A percentile compares a stretch with the other conserved stretches of the same genome.
phyloP scores from a whole-genome alignment of 2,888 invertebrate genomes.

The Ellobium chinense region DNA sequence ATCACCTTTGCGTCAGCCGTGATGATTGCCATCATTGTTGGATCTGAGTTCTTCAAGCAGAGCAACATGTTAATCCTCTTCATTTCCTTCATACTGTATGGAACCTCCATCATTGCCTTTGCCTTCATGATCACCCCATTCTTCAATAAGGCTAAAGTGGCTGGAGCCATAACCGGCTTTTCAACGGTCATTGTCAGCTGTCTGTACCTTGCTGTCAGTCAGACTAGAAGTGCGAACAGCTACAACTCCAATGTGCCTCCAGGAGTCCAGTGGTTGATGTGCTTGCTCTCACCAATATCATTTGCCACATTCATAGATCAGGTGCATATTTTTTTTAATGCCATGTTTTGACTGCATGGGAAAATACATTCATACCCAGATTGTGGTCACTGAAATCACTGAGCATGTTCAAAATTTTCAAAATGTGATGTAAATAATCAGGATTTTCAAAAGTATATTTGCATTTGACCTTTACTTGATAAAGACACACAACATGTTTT shows the following conservation, averaged over 20 bases:
- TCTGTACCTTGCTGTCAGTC: constrained; percentile 90
- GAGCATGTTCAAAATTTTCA: too few relatives aligned
- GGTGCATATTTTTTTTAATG: too few relatives aligned
- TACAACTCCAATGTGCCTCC: constrained; percentile 79
- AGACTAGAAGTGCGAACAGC: constrained; percentile 60
- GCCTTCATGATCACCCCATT: constrained; percentile 92
- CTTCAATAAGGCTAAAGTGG: constrained; percentile 84
- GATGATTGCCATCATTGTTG: constrained; percentile 72
- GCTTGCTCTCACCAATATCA: constrained; percentile 89
- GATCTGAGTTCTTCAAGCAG: constrained; percentile 87
- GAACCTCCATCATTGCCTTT: constrained; percentile 89
- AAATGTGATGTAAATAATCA: too few relatives aligned
- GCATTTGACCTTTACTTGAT: too few relatives aligned
- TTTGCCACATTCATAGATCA: constrained; percentile 92
- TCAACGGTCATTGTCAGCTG: constrained; percentile 88
- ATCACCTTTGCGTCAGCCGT: constrained; percentile 86
- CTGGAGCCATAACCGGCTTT: constrained; percentile 88
- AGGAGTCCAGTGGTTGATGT: constrained; percentile 87
- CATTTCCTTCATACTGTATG: constrained; percentile 88
- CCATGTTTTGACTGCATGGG: too few relatives aligned
- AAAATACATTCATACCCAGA: too few relatives aligned
- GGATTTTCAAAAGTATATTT: too few relatives aligned
- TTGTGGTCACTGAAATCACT: too few relatives aligned
- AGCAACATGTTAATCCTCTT: constrained; percentile 89
- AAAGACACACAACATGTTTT: too few relatives aligned